Evolutionary conservation across 1,140 invertebrate genomes (phyloP).

Genomic region (Diorhabda sublineata): DNA sequence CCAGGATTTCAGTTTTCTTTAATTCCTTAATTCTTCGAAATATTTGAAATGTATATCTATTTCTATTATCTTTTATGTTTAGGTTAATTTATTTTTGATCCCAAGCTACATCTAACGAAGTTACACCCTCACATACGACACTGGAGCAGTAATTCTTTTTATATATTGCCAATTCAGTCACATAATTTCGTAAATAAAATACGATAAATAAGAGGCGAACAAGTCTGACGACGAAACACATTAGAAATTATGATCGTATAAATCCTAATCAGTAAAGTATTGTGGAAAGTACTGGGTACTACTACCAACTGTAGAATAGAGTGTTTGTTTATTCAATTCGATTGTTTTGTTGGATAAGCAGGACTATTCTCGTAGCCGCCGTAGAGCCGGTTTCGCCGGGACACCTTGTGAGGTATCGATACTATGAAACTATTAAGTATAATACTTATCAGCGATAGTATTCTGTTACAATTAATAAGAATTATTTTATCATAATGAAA

Average conservation of each 20-base stretch:
- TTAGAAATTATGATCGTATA: constrained; percentile 31
- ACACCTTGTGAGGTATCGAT: neutral
- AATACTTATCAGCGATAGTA: no score
- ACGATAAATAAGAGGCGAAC: constrained; percentile 34
- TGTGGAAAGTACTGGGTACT: constrained; percentile 4
- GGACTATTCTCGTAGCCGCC: neutral
- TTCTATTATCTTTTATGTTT: no score
- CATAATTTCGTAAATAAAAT: constrained; percentile 36
- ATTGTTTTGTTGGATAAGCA: neutral
- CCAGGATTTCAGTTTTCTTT: no score
- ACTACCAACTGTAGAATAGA: neutral
- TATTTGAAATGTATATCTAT: no score
- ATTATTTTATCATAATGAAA: no score
- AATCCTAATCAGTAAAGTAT: constrained; percentile 28
- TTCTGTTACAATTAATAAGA: no score
- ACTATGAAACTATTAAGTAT: neutral
- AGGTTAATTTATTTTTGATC: no score
- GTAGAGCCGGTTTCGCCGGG: neutral
- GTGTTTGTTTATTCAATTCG: constrained; percentile 2
- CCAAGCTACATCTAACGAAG: neutral
- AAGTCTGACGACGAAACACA: constrained; percentile 26
- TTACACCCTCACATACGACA: neutral
- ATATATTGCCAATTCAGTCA: constrained; percentile 30
- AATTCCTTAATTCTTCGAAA: no score
- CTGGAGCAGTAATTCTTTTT: neutral